Conservation (phyloP, 2,888 invertebrate genomes). For the Sphaerophoria rueppellii region DNA sequence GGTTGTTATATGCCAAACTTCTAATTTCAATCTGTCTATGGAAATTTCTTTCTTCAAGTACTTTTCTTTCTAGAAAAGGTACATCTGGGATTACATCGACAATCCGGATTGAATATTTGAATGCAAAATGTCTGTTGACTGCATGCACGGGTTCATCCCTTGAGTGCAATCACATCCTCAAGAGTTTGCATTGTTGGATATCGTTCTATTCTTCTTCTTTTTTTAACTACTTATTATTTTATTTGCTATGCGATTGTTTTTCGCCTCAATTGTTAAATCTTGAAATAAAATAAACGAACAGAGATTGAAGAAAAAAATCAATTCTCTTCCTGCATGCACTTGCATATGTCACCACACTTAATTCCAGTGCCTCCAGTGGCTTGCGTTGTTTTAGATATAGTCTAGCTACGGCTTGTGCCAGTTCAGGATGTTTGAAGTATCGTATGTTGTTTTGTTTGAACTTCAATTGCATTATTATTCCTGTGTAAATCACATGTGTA, state of each 20-base stretch:
- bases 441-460: slow-evolving; percentile 70
- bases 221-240: slow-evolving; percentile 66
- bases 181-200: slow-evolving; percentile 52
- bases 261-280: slow-evolving; percentile 67
- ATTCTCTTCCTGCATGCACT: slow-evolving; percentile 69
- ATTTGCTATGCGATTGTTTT: slow-evolving; percentile 69
- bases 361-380: slow-evolving; percentile 26
- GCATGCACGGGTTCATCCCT: slow-evolving; percentile 50
- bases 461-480: slow-evolving; percentile 72
- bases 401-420: slow-evolving; percentile 51
- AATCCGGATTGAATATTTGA: slow-evolving; percentile 38
- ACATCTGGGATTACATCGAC: slow-evolving; percentile 55
- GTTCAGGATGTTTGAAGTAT: slow-evolving; percentile 61
- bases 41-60: background rate
- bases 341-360: slow-evolving; percentile 72
- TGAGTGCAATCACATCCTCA: slow-evolving; percentile 58
- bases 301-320: slow-evolving; percentile 40
- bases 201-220: slow-evolving; percentile 29
- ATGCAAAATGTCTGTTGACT: slow-evolving; percentile 41
- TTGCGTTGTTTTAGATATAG: background rate
- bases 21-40: too few relatives aligned
- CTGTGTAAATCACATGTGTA: background rate
- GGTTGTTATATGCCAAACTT: too few relatives aligned
- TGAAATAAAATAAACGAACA: slow-evolving; percentile 47
- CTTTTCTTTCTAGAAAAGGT: slow-evolving; percentile 38